Conservation (phyloP, 2,113 vertebrate species). For the Ariopsis seemanni region DNA sequence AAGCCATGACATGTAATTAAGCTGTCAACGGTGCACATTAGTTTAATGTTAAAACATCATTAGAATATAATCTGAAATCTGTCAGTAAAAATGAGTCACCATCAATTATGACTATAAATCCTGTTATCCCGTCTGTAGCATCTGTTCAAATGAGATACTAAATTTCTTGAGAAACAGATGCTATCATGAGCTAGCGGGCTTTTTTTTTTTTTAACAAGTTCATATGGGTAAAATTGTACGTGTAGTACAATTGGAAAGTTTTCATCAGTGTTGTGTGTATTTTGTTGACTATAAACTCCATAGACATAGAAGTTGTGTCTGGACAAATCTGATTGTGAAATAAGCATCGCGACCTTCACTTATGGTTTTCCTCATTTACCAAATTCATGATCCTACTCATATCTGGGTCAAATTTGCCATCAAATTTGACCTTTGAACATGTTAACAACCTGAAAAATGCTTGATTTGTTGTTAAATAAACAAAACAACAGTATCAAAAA, state of each 20-base stretch:
- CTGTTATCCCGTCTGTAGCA: background rate
- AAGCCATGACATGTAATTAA: background rate
- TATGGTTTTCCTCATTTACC: background rate
- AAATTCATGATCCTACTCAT: background rate
- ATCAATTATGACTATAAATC: background rate
- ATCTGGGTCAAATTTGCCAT: background rate
- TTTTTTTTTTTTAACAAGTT: too few relatives aligned
- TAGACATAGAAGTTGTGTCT: background rate
- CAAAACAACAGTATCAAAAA: background rate
- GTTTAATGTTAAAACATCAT: background rate
- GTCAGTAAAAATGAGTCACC: background rate
- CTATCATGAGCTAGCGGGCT: too few relatives aligned
- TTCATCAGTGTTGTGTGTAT: too few relatives aligned
- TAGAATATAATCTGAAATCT: background rate
- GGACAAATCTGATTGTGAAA: background rate
- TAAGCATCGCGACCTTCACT: background rate
- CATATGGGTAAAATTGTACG: too few relatives aligned
- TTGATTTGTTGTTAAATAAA: background rate
- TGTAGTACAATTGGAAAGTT: too few relatives aligned
- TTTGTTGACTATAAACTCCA: background rate
- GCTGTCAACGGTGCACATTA: background rate
- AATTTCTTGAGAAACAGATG: too few relatives aligned
- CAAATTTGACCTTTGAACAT: background rate
- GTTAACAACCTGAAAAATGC: background rate
- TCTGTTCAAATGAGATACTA: background rate